phyloP scores from a whole-genome alignment of 37 sponge, comb jelly and placozoan species.

The Crambe crambe region DNA sequence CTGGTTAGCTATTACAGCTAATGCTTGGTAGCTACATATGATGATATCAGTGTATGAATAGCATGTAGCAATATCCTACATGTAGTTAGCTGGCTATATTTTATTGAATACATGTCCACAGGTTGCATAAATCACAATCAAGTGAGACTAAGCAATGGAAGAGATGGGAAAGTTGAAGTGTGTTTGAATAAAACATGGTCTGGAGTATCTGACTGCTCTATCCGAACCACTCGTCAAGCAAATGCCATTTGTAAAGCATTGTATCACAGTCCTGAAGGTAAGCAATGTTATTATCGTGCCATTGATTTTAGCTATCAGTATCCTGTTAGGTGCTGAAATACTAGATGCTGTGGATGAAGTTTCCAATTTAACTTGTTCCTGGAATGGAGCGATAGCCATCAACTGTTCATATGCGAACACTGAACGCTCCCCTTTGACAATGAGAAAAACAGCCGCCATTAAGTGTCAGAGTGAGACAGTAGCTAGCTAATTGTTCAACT shows the following conservation, averaged over 20 bases:
- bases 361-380: not conserved
- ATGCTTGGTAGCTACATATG: too few species aligned
- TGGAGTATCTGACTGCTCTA: not conserved
- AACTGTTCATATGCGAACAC: not conserved
- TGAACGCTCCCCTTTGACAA: too few species aligned
- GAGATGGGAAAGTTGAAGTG: not conserved
- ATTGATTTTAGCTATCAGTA: not conserved
- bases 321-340: not conserved
- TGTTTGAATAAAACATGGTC: not conserved
- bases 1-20: too few species aligned
- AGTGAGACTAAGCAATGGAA: not conserved
- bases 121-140: too few species aligned
- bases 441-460: not conserved
- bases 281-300: not conserved
- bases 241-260: not conserved
- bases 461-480: not conserved
- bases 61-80: too few species aligned
- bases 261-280: not conserved
- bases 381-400: not conserved
- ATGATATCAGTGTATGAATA: too few species aligned
- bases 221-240: not conserved
- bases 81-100: too few species aligned
- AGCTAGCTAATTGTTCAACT: not conserved
- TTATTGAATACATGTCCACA: too few species aligned
- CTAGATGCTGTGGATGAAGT: not conserved